Conservation (phyloP, 2,888 invertebrate species). For the Odontocolon sp. region DNA sequence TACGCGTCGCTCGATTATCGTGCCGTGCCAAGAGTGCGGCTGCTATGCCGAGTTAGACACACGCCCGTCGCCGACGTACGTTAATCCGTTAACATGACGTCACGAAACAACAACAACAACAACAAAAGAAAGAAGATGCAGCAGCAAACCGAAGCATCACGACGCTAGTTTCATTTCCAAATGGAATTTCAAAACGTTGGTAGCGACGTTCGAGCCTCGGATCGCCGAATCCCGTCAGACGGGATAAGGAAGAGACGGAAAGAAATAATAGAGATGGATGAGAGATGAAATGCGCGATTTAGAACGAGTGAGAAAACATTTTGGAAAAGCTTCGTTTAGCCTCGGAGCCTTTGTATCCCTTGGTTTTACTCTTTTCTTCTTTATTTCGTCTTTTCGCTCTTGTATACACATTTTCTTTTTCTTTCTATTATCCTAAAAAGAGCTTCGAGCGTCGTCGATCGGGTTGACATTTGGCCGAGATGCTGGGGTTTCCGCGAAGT, state of each 20-base stretch:
- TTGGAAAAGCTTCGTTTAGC: too few species aligned
- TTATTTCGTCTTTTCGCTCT: not conserved
- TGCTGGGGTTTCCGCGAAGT: slow-evolving; percentile 1
- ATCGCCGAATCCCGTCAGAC: not conserved
- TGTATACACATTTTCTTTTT: slow-evolving; percentile 4
- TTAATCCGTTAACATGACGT: slow-evolving; percentile 4
- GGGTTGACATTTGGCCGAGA: slow-evolving; percentile 2
- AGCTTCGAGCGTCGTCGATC: not conserved
- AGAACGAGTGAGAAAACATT: slow-evolving; percentile 1
- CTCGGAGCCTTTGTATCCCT: not conserved
- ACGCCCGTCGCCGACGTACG: not conserved
- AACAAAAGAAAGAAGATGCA: slow-evolving; percentile 13
- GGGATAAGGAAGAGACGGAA: not conserved
- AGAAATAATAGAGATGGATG: not conserved
- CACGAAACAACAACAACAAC: slow-evolving; percentile 7
- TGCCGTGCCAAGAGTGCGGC: slow-evolving; percentile 59
- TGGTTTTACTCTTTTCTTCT: not conserved
- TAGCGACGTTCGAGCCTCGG: slow-evolving; percentile 1
- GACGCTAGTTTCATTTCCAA: slow-evolving; percentile 8
- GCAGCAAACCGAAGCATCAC: not conserved
- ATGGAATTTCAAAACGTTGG: slow-evolving; percentile 16
- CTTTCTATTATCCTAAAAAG: not conserved
- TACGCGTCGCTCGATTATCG: slow-evolving; percentile 72
- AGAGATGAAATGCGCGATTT: not conserved
- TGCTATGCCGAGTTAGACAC: slow-evolving; percentile 53